Evolutionary conservation across 37 sponge, comb jelly and placozoan species (phyloP), one percentile per base, ranked within the genome.

Genomic region (Haliclona indistincta): DNA sequence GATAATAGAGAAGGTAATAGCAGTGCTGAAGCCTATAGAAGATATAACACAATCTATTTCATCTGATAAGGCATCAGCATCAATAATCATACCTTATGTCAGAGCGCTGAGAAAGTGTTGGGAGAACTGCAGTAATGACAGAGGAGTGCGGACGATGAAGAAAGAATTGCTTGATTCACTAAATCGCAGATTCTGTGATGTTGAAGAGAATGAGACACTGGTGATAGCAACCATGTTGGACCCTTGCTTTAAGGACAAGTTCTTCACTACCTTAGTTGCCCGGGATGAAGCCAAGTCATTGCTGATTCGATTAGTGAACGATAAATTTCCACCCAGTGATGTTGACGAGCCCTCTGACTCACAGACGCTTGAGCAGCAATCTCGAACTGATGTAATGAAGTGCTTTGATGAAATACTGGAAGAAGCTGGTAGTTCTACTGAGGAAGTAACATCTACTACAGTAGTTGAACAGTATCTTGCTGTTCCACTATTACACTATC

Each of bases 171-270:
- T 69, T 3, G 32, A 42, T 7, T 69, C 45, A 28, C n/a, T 73
- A 23, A 73, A 73, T 26, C 23, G 28, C 15, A 30, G 70, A 69
- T 69, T 43, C 34, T 5, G 30, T 28, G 37, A 72, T 72, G 56
- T 72, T 40, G 73, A 53, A 54, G 7, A 11, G 4, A 17, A 54
- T 53, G 56, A 72, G 36, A 2, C 37, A 10, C 56, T 72, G 43
- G 73, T 26, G 7, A 6, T 72, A 53, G 56, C 56, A 26, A 54
- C 56, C 2, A 23, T 54, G 23, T n/a, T 69, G 28, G 70, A 69
- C 11, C 58, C 73, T 35, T 55, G 74, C 74, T 74, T 74, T 40
- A 74, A 74, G 58, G 61, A 74, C 58, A 74, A 56, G 25, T 74
- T 54, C 25, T 74, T 55, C 23, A 39, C 38, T 74, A 32, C 38